These are phyloP conservation scores for Sylvilagus bachmani DNA, from an alignment of 2,113 vertebrate genomes.

Conservation along the genomic window DNA sequence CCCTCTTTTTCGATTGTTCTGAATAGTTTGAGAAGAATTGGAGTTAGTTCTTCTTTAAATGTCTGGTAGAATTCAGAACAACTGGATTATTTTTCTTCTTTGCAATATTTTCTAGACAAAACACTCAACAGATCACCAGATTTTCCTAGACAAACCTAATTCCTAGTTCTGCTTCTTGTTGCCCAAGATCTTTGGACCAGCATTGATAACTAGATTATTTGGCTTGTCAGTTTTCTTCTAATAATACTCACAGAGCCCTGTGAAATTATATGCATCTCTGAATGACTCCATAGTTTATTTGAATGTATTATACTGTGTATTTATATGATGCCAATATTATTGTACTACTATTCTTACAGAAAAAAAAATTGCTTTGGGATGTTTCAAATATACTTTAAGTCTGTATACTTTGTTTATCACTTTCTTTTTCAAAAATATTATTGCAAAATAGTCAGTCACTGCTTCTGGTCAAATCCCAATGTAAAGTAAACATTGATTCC, in stretches of 20 bases:
- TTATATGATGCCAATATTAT: slow-evolving; percentile 1
- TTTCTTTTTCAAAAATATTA: slow-evolving; percentile 48
- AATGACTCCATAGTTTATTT: slow-evolving; percentile 25
- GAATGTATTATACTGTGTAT: background rate
- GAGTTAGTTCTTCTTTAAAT: too few relatives aligned
- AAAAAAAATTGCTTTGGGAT: slow-evolving; percentile 39
- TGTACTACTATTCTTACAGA: background rate
- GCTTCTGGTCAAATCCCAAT: slow-evolving; percentile 54
- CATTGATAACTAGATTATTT: slow-evolving; percentile 62
- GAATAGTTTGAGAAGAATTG: too few relatives aligned
- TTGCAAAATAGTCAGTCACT: slow-evolving; percentile 58
- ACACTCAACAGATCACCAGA: background rate
- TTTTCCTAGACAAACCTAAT: slow-evolving; percentile 55
- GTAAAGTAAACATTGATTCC: slow-evolving; percentile 67
- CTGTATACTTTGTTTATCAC: background rate
- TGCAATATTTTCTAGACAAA: background rate
- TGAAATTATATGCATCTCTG: slow-evolving; percentile 26
- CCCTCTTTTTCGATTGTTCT: too few relatives aligned
- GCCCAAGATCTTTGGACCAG: slow-evolving; percentile 22
- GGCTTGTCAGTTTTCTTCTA: slow-evolving; percentile 30
- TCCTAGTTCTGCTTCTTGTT: slow-evolving; percentile 45
- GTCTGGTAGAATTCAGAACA: too few relatives aligned
- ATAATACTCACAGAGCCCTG: background rate
- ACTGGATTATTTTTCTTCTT: background rate
- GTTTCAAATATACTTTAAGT: slow-evolving; percentile 42